Evolutionary conservation across 2,113 vertebrate genomes (phyloP), one percentile per base, ranked within the genome.

Genomic region (Nannobrachium achirus): DNA sequence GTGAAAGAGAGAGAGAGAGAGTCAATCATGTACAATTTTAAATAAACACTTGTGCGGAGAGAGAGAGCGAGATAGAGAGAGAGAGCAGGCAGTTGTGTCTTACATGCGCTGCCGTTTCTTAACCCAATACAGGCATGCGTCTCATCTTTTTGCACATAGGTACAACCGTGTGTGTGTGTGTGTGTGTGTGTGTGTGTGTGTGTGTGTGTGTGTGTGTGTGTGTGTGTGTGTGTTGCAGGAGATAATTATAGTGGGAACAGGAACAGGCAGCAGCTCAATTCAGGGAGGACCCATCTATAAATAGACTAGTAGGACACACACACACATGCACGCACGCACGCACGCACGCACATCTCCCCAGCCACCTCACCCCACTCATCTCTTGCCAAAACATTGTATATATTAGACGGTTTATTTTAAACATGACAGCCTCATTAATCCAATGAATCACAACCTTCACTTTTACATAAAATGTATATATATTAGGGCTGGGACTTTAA

Each of bases 51-150:
- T 10, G 33, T 14, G 16, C 11, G 56, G 9, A 41, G 40, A 5
- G 56, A n/a, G 63, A 13, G 18, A n/a, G n/a, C n/a, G n/a, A n/a
- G n/a, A n/a, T n/a, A n/a, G n/a, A n/a, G n/a, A n/a, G n/a, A n/a
- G 56, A n/a, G 63, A 13, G 18, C 50, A 51, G 56, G 58, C 40
- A 19, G n/a, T 64, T 16, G 52, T 45, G 20, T 10, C 18, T 13
- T 69, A 53, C 46, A 19, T 70, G 33, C n/a, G 19, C 57, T 62
- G 41, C 58, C 48, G 16, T 42, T 41, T 39, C 49, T 39, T 55
- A 20, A 69, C 15, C 56, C 40, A 68, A 61, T 49, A 1, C 9
- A 53, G 39, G 8, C 39, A 25, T 20, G 56, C 40, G 15, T 16
- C 25, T n/a, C 59, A 48, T 48, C 11, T 48, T 48, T n/a, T 11